A percentile compares a stretch with the other conserved stretches of the same genome.
Evolutionary conservation across 2,797 vertebrate species (phyloP).

Genomic region (Mormyrus hasselquistii): DNA sequence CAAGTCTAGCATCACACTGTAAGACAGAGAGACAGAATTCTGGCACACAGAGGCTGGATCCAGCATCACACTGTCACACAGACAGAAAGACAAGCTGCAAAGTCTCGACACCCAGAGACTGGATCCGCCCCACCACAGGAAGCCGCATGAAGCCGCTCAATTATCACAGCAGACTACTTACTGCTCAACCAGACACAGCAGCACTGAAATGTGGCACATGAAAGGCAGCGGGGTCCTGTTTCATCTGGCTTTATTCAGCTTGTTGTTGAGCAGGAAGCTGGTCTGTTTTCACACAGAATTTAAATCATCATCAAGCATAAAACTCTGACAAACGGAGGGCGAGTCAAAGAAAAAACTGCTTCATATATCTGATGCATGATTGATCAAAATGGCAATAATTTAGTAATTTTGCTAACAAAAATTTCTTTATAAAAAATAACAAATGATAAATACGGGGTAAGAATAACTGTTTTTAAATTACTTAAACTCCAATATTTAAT

Average conservation of each 20-base stretch:
- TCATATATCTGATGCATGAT: background rate
- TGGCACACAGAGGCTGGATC: background rate
- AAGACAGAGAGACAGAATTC: too few species aligned
- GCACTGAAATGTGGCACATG: background rate
- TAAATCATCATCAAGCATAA: background rate
- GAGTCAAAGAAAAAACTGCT: background rate
- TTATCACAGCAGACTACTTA: background rate
- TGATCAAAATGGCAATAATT: slow-evolving; percentile 3
- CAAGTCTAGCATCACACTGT: background rate
- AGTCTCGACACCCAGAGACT: background rate
- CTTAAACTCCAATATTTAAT: background rate
- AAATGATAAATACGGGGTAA: background rate
- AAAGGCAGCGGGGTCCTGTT: background rate
- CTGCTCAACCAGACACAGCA: background rate
- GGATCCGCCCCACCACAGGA: background rate
- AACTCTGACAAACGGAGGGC: background rate
- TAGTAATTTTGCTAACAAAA: background rate
- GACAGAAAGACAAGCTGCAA: background rate
- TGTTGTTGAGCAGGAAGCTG: background rate
- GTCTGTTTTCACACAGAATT: slow-evolving; percentile 2
- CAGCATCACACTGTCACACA: background rate
- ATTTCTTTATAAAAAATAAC: background rate
- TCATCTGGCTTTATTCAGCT: background rate
- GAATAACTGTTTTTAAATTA: background rate
- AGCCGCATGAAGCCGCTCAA: background rate